Conservation (phyloP, 2,797 vertebrate genomes). For the Sebastes itinus region DNA sequence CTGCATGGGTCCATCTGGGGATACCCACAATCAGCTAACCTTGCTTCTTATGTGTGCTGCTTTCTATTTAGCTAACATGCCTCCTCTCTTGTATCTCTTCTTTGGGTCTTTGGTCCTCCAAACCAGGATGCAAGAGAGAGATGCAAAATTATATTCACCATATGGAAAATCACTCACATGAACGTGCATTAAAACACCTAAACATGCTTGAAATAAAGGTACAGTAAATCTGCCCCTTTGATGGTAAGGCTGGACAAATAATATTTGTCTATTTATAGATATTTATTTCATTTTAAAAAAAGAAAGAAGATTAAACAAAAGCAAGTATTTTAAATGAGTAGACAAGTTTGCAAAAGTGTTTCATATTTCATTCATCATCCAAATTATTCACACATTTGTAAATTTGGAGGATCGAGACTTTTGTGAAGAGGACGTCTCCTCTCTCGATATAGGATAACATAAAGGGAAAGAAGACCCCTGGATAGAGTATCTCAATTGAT, state of each 20-base stretch:
- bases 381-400: neutral
- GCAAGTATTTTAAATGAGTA: no score
- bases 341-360: no score
- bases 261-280: neutral
- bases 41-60: neutral
- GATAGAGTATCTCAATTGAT: neutral
- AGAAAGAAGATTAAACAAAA: no score
- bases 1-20: neutral
- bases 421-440: neutral
- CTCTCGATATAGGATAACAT: neutral
- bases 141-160: neutral
- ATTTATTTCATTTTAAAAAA: no score
- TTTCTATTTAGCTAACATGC: neutral
- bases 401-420: neutral
- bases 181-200: neutral
- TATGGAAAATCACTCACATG: neutral
- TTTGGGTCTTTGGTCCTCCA: neutral
- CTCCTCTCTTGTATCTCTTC: neutral
- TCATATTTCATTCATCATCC: neutral
- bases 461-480: neutral
- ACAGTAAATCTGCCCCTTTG: neutral
- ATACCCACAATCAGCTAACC: neutral
- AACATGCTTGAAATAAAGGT: neutral
- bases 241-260: neutral
- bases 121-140: neutral